Percentiles rank a stretch among this genome's conserved stretches.
Evolutionary conservation across 1,140 invertebrate genomes (phyloP).

Genomic region (Phortica variegata): DNA sequence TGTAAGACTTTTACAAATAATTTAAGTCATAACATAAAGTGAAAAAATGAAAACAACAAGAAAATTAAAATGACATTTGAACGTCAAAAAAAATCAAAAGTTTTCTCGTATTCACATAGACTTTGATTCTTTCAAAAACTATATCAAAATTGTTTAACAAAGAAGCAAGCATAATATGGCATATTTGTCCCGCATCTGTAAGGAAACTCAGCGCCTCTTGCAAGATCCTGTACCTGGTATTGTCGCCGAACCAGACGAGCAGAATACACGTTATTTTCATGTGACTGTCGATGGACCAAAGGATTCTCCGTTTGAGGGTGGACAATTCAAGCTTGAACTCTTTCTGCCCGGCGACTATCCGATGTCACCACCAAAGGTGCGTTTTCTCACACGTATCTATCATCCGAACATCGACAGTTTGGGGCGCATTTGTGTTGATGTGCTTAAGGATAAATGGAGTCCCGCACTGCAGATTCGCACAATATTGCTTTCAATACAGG

Average conservation of each 20-base stretch:
- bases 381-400: conserved; percentile 80
- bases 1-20: no score
- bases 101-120: no score
- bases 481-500: conserved; percentile 93
- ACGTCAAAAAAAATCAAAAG: no score
- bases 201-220: conserved; percentile 98
- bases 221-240: conserved; percentile 96
- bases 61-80: no score
- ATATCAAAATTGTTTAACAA: no score
- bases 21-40: no score
- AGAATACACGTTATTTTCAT: conserved; percentile 93
- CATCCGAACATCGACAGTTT: conserved; percentile 78
- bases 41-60: no score
- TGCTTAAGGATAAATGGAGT: conserved; percentile 89
- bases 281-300: conserved; percentile 83
- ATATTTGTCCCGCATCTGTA: conserved; percentile 72
- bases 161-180: no score
- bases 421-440: conserved; percentile 74
- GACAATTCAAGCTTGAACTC: conserved; percentile 74
- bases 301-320: conserved; percentile 75
- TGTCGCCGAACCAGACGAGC: conserved; percentile 88
- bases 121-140: no score
- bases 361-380: conserved; percentile 78
- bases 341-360: conserved; percentile 77
- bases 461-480: conserved; percentile 96